A percentile compares a stretch with the other conserved stretches of the same genome.
These are phyloP conservation scores for Periophthalmus modestus DNA, from an alignment of 2,113 vertebrate species.

Conservation along the genomic window DNA sequence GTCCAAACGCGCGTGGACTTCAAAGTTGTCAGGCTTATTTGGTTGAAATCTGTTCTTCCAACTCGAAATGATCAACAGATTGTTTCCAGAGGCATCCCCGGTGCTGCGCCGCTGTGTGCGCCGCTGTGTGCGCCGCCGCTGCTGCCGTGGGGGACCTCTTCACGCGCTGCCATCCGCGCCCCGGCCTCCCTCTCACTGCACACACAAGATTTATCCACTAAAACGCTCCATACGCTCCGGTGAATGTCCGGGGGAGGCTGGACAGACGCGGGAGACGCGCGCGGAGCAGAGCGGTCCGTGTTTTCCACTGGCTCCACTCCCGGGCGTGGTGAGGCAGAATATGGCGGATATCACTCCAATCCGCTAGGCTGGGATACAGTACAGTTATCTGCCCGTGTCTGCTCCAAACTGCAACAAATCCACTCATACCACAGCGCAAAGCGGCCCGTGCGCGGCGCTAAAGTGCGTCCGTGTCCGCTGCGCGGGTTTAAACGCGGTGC, in stretches of 20 bases:
- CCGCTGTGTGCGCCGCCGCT: slow-evolving; percentile 2
- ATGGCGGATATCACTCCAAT: slow-evolving; percentile 80
- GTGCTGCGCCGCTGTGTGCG: slow-evolving; percentile 33
- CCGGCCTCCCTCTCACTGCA: slow-evolving; percentile 7
- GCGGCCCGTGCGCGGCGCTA: not conserved
- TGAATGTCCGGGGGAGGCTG: slow-evolving; percentile 22
- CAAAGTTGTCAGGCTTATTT: slow-evolving; percentile 38
- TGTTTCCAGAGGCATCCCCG: slow-evolving; percentile 59
- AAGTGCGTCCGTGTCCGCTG: slow-evolving; percentile 10
- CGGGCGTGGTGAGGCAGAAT: slow-evolving; percentile 80
- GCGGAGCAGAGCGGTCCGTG: slow-evolving; percentile 40
- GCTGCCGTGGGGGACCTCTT: slow-evolving; percentile 50
- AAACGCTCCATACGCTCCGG: slow-evolving; percentile 8
- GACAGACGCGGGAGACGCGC: slow-evolving; percentile 3
- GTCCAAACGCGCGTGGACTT: slow-evolving; percentile 12
- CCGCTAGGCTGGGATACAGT: slow-evolving; percentile 62
- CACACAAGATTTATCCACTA: slow-evolving; percentile 38
- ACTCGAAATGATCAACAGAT: slow-evolving; percentile 73
- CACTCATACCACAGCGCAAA: slow-evolving; percentile 23
- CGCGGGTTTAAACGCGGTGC: not conserved
- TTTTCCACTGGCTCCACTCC: slow-evolving; percentile 66
- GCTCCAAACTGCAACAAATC: slow-evolving; percentile 40
- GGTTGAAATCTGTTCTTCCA: slow-evolving; percentile 56
- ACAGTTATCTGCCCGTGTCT: slow-evolving; percentile 61
- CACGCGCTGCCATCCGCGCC: slow-evolving; percentile 45